Evolutionary conservation across 53 echinoderm and acorn worm species (phyloP).

Genomic region (Temnopleurus reevesii): DNA sequence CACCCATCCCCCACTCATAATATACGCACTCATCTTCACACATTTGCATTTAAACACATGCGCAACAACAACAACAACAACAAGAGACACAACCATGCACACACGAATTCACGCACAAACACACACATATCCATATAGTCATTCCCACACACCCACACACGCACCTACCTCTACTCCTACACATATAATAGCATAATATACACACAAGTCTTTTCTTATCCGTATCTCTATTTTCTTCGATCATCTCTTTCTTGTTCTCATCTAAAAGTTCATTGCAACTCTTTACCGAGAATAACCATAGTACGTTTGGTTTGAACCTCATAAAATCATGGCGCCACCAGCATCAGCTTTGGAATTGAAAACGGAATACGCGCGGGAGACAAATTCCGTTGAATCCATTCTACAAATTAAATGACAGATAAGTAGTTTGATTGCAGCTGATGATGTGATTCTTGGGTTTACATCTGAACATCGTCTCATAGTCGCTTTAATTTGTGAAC

Average conservation of each 20-base stretch:
- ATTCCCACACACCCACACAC: neutral
- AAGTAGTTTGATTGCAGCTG: constrained; percentile 26
- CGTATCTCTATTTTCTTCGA: neutral
- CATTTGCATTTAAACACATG: neutral
- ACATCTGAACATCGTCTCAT: no score
- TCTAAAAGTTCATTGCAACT: no score
- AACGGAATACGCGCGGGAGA: constrained; percentile 11
- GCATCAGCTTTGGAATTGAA: neutral
- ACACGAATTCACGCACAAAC: neutral
- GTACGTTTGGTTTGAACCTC: constrained; percentile 21
- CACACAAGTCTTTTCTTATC: neutral
- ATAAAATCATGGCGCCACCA: constrained; percentile 5
- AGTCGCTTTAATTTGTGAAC: no score
- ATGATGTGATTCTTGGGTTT: no score
- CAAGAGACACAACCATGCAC: neutral
- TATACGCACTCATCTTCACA: neutral
- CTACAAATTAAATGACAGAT: constrained; percentile 39
- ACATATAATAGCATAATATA: no score
- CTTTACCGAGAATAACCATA: no score
- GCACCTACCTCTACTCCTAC: neutral
- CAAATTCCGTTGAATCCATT: constrained; percentile 2
- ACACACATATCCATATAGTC: no score
- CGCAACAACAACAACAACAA: neutral
- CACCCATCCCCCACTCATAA: neutral
- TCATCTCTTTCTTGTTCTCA: neutral